Conservation (phyloP, 1,140 invertebrate species). For the Drosophila sproati region DNA sequence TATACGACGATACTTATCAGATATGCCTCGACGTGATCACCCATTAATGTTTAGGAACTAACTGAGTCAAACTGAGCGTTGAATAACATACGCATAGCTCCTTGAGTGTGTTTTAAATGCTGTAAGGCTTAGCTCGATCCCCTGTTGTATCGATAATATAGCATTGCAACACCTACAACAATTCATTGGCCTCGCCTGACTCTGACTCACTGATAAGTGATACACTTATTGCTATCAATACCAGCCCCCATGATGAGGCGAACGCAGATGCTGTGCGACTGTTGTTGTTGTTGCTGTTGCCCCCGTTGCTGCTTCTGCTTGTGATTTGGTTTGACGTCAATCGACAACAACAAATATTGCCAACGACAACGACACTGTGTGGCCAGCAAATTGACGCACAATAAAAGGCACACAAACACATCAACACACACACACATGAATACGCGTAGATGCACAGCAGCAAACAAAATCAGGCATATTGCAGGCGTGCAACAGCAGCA, state of each 20-base stretch:
- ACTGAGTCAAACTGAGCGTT: too few relatives aligned
- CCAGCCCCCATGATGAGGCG: constrained; percentile 60
- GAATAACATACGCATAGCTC: neutral
- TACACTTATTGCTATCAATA: constrained; percentile 59
- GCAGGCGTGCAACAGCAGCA: constrained; percentile 17
- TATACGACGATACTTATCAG: constrained; percentile 21
- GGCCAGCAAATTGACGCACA: constrained; percentile 80
- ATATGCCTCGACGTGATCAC: neutral
- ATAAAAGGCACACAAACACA: constrained; percentile 29
- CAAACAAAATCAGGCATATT: constrained; percentile 26
- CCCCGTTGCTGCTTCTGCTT: constrained; percentile 14
- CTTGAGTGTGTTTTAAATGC: neutral
- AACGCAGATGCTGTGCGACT: constrained; percentile 13
- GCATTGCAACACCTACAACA: constrained; percentile 44
- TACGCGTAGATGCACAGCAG: neutral
- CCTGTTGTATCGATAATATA: neutral
- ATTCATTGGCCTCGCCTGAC: constrained; percentile 34
- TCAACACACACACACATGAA: neutral
- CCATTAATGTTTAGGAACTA: neutral
- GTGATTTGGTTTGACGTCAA: constrained; percentile 82
- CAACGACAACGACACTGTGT: constrained; percentile 50
- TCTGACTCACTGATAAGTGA: constrained; percentile 47
- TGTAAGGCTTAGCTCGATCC: neutral
- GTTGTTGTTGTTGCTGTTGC: constrained; percentile 1
- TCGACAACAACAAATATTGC: constrained; percentile 55